Percentiles rank a stretch among this genome's conserved stretches.
These are phyloP conservation scores for Malthinus flaveolus DNA, from an alignment of 2,888 invertebrate genomes.

Conservation along the genomic window DNA sequence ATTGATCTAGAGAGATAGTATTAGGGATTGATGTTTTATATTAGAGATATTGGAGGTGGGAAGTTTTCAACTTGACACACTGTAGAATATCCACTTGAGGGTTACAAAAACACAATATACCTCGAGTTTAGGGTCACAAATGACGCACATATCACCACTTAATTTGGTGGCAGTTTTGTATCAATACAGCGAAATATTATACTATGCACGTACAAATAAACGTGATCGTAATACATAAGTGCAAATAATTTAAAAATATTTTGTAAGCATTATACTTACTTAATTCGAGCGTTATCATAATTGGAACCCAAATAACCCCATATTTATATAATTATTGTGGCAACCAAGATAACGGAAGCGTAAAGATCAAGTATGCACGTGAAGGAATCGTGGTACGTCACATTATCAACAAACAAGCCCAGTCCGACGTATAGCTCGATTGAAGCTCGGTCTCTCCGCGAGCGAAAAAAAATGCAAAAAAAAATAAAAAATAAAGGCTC, in stretches of 20 bases:
- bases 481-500: neutral
- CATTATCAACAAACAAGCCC: slow-evolving; percentile 14
- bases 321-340: slow-evolving; percentile 9
- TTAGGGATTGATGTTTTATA: no score
- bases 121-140: neutral
- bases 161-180: neutral
- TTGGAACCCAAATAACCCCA: slow-evolving; percentile 25
- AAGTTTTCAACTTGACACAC: no score
- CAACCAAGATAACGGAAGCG: slow-evolving; percentile 25
- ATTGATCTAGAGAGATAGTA: no score
- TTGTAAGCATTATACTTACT: neutral
- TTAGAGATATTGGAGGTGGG: no score
- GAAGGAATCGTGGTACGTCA: slow-evolving; percentile 29
- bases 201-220: neutral
- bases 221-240: neutral
- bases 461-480: no score
- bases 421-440: slow-evolving; percentile 25
- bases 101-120: no score
- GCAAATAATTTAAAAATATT: slow-evolving; percentile 3
- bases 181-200: neutral
- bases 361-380: slow-evolving; percentile 31
- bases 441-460: neutral
- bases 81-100: no score
- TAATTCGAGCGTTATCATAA: slow-evolving; percentile 11
- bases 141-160: slow-evolving; percentile 3